These are phyloP conservation scores for Mythimna impura DNA, from an alignment of 2,888 invertebrate genomes.

Conservation along the genomic window DNA sequence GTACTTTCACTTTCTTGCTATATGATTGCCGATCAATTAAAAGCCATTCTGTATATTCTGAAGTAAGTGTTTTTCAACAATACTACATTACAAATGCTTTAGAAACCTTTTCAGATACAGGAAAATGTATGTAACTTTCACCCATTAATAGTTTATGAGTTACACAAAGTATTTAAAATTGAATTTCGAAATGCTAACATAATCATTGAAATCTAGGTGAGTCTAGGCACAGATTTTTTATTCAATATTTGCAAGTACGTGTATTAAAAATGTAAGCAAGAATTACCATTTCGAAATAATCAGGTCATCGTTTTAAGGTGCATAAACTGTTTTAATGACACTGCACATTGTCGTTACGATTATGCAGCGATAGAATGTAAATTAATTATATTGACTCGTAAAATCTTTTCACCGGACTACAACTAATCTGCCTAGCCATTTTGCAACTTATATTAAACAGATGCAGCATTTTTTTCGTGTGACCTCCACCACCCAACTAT, in stretches of 20 bases:
- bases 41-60: neutral
- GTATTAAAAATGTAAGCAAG: slow-evolving; percentile 25
- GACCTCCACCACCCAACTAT: too few species aligned
- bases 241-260: slow-evolving; percentile 1
- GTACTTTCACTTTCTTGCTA: neutral
- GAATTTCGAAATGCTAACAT: neutral
- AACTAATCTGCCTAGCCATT: neutral
- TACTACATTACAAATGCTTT: too few species aligned
- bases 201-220: neutral
- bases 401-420: neutral
- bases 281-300: slow-evolving; percentile 58
- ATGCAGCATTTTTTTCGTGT: too few species aligned
- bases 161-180: neutral
- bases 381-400: slow-evolving; percentile 4
- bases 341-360: slow-evolving; percentile 25
- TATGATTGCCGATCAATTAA: neutral
- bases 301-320: slow-evolving; percentile 55
- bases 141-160: neutral
- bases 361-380: slow-evolving; percentile 58
- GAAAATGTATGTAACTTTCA: neutral
- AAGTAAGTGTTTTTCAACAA: too few species aligned
- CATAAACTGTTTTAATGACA: slow-evolving; percentile 44
- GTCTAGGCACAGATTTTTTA: neutral
- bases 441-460: too few species aligned
- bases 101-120: neutral